phyloP scores from a whole-genome alignment of 2,888 invertebrate species.

The Hirudinaria manillensis region DNA sequence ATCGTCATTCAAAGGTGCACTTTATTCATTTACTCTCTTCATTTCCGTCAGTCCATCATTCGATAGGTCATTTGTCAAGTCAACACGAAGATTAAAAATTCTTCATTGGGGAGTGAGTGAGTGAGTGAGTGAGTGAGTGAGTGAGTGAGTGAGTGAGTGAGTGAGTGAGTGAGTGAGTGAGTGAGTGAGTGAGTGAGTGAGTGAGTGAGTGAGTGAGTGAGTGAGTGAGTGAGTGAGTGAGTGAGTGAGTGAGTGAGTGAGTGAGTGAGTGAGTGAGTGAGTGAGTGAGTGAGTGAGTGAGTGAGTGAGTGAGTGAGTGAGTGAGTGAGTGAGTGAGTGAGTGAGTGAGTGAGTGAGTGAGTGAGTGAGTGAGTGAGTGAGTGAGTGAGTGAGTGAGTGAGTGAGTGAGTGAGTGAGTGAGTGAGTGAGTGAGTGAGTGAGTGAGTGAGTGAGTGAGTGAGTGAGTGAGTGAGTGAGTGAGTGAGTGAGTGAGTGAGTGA shows the following conservation, averaged over 20 bases:
- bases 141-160: conserved; percentile 26
- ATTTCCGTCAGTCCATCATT: too few species aligned
- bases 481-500: conserved; percentile 33
- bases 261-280: conserved; percentile 29
- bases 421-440: conserved; percentile 14
- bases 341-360: conserved; percentile 19
- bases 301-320: not conserved
- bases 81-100: not conserved
- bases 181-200: conserved; percentile 30
- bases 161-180: conserved; percentile 32
- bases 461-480: conserved; percentile 31
- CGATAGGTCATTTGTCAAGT: too few species aligned
- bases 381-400: conserved; percentile 26
- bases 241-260: conserved; percentile 33
- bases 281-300: not conserved
- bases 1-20: too few species aligned
- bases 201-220: conserved; percentile 32
- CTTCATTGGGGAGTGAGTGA: not conserved
- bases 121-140: conserved; percentile 13
- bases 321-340: conserved; percentile 6
- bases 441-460: conserved; percentile 18
- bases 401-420: conserved; percentile 10
- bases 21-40: too few species aligned
- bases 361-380: conserved; percentile 21
- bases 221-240: conserved; percentile 32